A percentile compares a stretch with the other conserved stretches of the same genome.
These are phyloP conservation scores for Temnothorax curvispinosus DNA, from an alignment of 1,140 invertebrate genomes.

Conservation along the genomic window DNA sequence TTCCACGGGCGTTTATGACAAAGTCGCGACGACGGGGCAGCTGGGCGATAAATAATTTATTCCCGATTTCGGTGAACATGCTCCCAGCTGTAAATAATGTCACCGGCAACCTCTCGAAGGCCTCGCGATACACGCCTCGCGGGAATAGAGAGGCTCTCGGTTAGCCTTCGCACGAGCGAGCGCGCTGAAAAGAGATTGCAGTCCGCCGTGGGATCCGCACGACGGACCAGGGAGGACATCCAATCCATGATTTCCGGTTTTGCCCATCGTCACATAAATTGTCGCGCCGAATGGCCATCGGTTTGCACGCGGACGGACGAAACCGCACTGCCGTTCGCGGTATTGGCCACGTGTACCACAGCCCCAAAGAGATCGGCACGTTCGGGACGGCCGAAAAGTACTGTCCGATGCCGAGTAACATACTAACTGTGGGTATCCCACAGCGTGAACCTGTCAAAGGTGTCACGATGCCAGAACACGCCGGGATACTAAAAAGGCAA, in stretches of 20 bases:
- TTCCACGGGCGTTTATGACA: constrained; percentile 51
- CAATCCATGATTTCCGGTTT: constrained; percentile 81
- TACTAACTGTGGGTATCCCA: constrained; percentile 72
- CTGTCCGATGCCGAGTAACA: constrained; percentile 74
- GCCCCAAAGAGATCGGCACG: constrained; percentile 61
- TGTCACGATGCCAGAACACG: constrained; percentile 45
- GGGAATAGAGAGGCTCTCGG: constrained; percentile 59
- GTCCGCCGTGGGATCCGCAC: constrained; percentile 28
- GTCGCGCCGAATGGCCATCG: constrained; percentile 77
- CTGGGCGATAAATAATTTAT: constrained; percentile 45
- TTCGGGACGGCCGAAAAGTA: constrained; percentile 74
- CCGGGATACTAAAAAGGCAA: neutral
- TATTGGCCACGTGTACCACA: constrained; percentile 56
- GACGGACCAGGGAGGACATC: constrained; percentile 62
- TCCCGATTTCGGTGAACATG: constrained; percentile 60
- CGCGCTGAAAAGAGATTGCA: constrained; percentile 57
- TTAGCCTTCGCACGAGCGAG: constrained; percentile 50
- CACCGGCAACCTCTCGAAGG: constrained; percentile 40
- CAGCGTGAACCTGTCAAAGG: constrained; percentile 62
- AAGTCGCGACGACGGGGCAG: constrained; percentile 48
- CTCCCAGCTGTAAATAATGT: constrained; percentile 63
- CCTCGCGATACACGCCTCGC: constrained; percentile 37
- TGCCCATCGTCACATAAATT: constrained; percentile 80
- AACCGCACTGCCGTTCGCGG: constrained; percentile 41
- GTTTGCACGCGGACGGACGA: constrained; percentile 74